A percentile compares a stretch with the other conserved stretches of the same genome.
Evolutionary conservation across 2,888 invertebrate genomes (phyloP).

Genomic region (Rhagonycha fulva): DNA sequence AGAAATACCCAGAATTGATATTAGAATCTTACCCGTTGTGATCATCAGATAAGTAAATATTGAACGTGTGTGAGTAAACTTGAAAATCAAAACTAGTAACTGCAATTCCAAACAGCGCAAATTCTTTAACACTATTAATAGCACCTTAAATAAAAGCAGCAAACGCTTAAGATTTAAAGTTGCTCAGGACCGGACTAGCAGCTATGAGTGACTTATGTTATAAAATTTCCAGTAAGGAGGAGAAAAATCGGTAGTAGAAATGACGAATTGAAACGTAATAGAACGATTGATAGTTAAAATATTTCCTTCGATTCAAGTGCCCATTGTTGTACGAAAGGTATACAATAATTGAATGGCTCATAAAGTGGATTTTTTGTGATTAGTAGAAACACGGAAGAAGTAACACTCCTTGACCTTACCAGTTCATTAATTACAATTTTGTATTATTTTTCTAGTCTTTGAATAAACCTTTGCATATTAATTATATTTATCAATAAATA

Average conservation of each 20-base stretch:
- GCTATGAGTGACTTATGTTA: neutral
- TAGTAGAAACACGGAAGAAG: neutral
- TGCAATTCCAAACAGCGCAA: conserved; percentile 11
- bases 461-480: too few species aligned
- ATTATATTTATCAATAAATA: too few species aligned
- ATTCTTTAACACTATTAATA: conserved; percentile 28
- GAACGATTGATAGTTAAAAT: neutral
- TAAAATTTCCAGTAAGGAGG: neutral
- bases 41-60: neutral
- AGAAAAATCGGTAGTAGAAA: neutral
- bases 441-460: too few species aligned
- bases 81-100: conserved; percentile 8
- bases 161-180: conserved; percentile 7
- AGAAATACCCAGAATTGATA: neutral
- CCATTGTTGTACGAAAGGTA: neutral
- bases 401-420: neutral
- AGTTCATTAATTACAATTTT: neutral
- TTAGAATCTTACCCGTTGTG: neutral
- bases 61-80: neutral
- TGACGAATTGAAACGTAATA: neutral
- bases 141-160: conserved; percentile 21
- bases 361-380: neutral
- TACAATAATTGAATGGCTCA: neutral
- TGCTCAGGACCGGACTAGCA: neutral
- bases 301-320: neutral